A percentile compares a stretch with the other conserved stretches of the same genome.
phyloP scores from a whole-genome alignment of 2,797 vertebrate genomes.

The Falco peregrinus region DNA sequence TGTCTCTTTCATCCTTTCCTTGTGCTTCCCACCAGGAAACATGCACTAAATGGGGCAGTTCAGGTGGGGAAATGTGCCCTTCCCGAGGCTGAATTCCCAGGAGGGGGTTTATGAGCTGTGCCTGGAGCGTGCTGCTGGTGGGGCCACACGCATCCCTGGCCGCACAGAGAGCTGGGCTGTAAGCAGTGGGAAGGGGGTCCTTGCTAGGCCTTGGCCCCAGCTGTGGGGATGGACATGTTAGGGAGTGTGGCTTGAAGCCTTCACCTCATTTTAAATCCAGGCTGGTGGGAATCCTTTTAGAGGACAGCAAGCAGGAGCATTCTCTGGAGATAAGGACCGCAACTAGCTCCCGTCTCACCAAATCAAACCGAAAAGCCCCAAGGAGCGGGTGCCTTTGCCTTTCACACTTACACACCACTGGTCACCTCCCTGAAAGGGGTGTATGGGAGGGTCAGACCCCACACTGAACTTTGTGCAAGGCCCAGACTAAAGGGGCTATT shows the following conservation, averaged over 20 bases:
- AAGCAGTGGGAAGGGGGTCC: background rate
- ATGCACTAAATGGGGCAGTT: background rate
- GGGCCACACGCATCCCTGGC: background rate
- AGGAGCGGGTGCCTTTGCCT: background rate
- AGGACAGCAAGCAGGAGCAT: background rate
- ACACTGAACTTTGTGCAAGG: background rate
- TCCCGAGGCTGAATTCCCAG: background rate
- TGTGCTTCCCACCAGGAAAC: background rate
- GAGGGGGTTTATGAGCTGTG: rapidly evolving
- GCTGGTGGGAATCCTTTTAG: background rate
- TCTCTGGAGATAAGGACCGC: background rate
- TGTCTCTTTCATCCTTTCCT: background rate
- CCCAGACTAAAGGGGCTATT: background rate
- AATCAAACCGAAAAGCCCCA: background rate
- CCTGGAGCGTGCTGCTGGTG: rapidly evolving
- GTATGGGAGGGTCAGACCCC: rapidly evolving
- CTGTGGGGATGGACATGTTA: background rate
- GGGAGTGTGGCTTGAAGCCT: background rate
- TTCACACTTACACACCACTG: background rate
- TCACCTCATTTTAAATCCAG: background rate
- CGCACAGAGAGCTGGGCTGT: rapidly evolving
- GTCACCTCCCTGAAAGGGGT: background rate
- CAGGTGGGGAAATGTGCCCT: background rate
- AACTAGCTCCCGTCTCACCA: background rate
- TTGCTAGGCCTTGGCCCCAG: background rate